Evolutionary conservation across 2,797 vertebrate genomes (phyloP).

Genomic region (Sphenopsis melanotis): DNA sequence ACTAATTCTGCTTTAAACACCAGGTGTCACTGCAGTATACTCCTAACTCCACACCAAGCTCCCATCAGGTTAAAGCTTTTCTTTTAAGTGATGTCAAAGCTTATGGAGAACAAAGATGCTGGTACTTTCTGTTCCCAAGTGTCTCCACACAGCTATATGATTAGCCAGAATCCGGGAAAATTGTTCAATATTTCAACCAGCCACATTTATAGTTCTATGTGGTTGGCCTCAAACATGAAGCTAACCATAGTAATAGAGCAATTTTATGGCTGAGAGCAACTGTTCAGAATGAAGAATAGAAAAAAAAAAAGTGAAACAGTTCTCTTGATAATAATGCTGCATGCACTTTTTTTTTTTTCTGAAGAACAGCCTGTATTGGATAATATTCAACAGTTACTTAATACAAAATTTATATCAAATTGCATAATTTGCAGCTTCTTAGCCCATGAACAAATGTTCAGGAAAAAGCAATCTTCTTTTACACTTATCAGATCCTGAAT

Average conservation of each 20-base stretch:
- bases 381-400: neutral
- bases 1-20: slow-evolving; percentile 24
- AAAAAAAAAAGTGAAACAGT: neutral
- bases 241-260: neutral
- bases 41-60: neutral
- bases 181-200: neutral
- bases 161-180: neutral
- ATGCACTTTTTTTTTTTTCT: neutral
- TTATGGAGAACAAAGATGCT: neutral
- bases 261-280: neutral
- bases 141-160: neutral
- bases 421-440: neutral
- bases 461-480: neutral
- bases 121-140: neutral
- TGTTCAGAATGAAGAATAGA: neutral
- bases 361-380: neutral
- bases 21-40: slow-evolving; percentile 58
- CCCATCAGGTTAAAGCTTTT: neutral
- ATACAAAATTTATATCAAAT: neutral
- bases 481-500: neutral
- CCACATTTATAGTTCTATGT: neutral
- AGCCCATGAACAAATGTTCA: neutral
- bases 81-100: neutral
- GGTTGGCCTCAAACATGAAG: neutral
- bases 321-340: neutral